phyloP scores from a whole-genome alignment of 2,113 vertebrate species.

The Neogobius melanostomus region DNA sequence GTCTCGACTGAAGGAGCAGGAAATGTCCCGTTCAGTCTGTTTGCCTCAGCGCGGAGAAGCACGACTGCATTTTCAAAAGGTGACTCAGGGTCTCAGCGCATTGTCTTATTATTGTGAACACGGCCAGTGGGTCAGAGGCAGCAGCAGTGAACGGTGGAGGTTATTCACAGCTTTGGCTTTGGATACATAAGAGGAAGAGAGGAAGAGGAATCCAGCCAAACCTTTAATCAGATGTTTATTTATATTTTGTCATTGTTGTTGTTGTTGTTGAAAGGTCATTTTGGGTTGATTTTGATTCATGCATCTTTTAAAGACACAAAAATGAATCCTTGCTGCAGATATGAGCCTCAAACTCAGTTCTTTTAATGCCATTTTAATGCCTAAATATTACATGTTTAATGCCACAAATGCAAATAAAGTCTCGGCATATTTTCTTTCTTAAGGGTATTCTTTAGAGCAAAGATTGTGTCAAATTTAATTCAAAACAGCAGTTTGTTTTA shows the following conservation, averaged over 20 bases:
- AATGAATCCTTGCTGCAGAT: no score
- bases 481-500: no score
- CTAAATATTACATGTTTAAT: no score
- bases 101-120: slow-evolving; percentile 43
- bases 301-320: no score
- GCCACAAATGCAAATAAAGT: no score
- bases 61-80: slow-evolving; percentile 55
- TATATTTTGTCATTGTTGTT: neutral
- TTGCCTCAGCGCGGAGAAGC: slow-evolving; percentile 39
- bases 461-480: no score
- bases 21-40: slow-evolving; percentile 47
- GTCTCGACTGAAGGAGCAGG: slow-evolving; percentile 45
- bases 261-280: neutral
- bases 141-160: slow-evolving; percentile 25
- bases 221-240: neutral
- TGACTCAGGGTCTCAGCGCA: slow-evolving; percentile 29
- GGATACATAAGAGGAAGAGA: neutral
- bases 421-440: no score
- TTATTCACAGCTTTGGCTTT: slow-evolving; percentile 15
- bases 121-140: slow-evolving; percentile 74
- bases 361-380: no score
- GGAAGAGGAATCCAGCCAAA: neutral
- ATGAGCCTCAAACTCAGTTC: no score
- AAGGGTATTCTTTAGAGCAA: no score
- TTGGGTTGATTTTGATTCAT: neutral